Base-by-base conservation (phyloP, 2,113 vertebrate species). In the Progne subis region DNA sequence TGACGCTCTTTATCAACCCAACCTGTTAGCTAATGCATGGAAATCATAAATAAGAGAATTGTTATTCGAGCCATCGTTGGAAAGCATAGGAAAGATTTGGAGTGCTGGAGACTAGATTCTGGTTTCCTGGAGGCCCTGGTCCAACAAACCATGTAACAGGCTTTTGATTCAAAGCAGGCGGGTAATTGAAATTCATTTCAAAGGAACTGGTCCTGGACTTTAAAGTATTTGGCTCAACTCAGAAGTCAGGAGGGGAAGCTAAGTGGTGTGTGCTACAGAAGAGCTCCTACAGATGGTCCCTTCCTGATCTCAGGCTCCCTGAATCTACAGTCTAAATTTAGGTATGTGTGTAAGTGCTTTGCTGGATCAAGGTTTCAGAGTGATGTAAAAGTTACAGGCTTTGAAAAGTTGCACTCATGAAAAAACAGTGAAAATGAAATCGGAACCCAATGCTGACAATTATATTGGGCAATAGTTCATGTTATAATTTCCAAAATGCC, bases 141-240 rank as follows among this genome's bases (percentile, higher is more conserved):
- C 95, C 92, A 95, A 86, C 85, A 95, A 88, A 84, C 82, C 77
- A 90, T 82, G 80, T 90, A 94, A 90, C 83, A 91, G 72, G 80
- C 65, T 94, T 96, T 90, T 96, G 95, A 93, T 95, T 97, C 90
- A 95, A 96, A 96, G 93, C 86, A 96, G 83, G 92, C 69, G 74
- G 77, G 93, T 93, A 93, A 96, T 69, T 96, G 93, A 97, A 95
- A 95, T 90, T 90, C 71, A 57, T 96, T 97, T 96, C 93, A 96
- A 92, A 96, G 88, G 85, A 75, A 16, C 56, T 94, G 80, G 77
- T 93, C 60, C 71, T 90, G 92, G 90, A 94, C 94, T 95, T 97
- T 93, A 93, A 96, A 94, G 88, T 78, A 72, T 92, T 96, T 95
- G 94, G 92, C 92, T 96, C 86, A 93, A 96, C 77, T 96, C 82